phyloP scores from a whole-genome alignment of 2,113 vertebrate genomes.

The Gymnarchus niloticus region DNA sequence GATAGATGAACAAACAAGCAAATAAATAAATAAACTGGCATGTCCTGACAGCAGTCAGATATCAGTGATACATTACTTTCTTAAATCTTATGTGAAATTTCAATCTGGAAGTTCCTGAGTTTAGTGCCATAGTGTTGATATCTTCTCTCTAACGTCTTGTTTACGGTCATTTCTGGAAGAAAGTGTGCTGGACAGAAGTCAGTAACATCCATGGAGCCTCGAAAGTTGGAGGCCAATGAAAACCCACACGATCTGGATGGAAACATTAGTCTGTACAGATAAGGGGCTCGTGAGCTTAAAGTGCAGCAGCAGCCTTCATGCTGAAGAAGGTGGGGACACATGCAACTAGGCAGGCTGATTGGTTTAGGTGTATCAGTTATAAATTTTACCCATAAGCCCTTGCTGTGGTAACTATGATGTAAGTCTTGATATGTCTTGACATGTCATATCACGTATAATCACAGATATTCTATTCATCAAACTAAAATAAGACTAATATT shows the following conservation, averaged over 20 bases:
- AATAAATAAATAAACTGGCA: too few species aligned
- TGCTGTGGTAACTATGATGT: background rate
- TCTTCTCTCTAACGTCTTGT: background rate
- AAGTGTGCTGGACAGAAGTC: background rate
- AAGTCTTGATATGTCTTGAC: background rate
- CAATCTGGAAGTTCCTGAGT: too few species aligned
- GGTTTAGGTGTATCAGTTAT: background rate
- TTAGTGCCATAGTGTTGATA: too few species aligned
- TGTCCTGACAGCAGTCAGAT: too few species aligned
- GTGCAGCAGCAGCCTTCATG: background rate
- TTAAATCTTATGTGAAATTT: too few species aligned
- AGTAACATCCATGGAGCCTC: background rate
- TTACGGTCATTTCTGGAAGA: background rate
- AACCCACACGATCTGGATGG: background rate
- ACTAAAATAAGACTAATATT: background rate
- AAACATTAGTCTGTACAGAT: background rate
- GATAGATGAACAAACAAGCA: too few species aligned
- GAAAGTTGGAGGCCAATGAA: background rate
- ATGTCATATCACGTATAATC: background rate
- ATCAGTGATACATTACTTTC: too few species aligned
- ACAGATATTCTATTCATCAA: background rate
- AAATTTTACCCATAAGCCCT: constrained; percentile 3
- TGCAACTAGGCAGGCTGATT: background rate
- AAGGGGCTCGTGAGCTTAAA: background rate
- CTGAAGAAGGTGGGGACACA: background rate